A percentile compares a stretch with the other conserved stretches of the same genome.
These are phyloP conservation scores for Ranitomeya variabilis DNA, from an alignment of 2,113 vertebrate species.

Conservation along the genomic window DNA sequence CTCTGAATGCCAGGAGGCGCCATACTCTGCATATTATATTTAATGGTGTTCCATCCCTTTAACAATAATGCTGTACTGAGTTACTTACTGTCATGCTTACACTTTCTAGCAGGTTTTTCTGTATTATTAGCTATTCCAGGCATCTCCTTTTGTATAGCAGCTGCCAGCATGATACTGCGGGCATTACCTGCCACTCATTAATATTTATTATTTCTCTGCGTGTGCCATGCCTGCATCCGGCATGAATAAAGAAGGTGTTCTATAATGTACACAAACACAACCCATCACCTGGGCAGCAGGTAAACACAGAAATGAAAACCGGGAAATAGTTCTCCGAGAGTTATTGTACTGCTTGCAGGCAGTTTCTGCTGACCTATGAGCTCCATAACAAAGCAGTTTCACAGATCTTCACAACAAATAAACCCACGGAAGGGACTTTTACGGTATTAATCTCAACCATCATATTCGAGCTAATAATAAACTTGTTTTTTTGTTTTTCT, in stretches of 20 bases:
- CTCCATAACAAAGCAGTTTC: not conserved
- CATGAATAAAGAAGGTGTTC: slow-evolving; percentile 37
- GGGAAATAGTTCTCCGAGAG: not conserved
- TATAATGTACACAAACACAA: slow-evolving; percentile 48
- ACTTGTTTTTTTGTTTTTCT: no score
- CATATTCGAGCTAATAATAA: no score
- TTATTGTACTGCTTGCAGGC: not conserved
- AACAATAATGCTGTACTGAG: not conserved
- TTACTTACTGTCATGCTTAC: not conserved
- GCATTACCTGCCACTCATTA: not conserved
- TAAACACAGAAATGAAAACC: slow-evolving; percentile 47
- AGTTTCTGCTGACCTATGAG: slow-evolving; percentile 24
- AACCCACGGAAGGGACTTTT: not conserved
- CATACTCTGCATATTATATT: no score
- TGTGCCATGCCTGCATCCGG: slow-evolving; percentile 37
- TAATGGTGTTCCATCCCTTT: no score
- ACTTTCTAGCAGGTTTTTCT: not conserved
- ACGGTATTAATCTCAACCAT: no score
- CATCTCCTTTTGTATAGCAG: not conserved
- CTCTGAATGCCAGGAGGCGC: no score
- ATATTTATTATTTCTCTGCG: slow-evolving; percentile 2
- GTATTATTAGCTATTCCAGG: not conserved
- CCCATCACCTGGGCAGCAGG: slow-evolving; percentile 41
- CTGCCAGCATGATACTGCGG: not conserved
- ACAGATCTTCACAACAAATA: not conserved